Base-by-base conservation (phyloP, 2,888 invertebrate species). In the Drosophila anceps region DNA sequence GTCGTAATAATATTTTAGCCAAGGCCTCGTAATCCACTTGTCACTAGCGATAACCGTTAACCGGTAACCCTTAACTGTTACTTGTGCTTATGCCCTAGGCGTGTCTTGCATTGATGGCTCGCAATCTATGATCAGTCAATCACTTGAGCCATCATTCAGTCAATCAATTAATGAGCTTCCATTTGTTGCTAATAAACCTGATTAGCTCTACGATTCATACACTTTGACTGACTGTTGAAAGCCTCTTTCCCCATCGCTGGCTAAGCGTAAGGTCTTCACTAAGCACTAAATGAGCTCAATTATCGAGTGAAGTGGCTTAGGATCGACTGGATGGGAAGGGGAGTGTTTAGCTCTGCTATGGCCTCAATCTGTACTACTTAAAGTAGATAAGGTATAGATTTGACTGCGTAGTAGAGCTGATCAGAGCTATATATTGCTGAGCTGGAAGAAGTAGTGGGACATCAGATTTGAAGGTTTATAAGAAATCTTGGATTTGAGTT, bases 21-120 rank as follows among this genome's bases (percentile, higher is more conserved):
- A 27, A 27, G 59, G 44, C 55, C 50, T n/a, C 44, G 41, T 57
- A 70, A 75, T 65, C 29, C 77, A 76, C 41, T 51, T 67, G 37
- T 9, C 64, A 31, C 53, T 31, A 29, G 39, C 50, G 10, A 9
- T n/a, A 51, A 20, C 8, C 33, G 39, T 29, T 50, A 46, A 46
- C n/a, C 46, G 46, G 1, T 46, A 43, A 20, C 20, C 20, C 20
- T 20, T 43, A 27, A 27, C 27, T 15, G 1, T 46, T 46, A 31
- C 46, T 39, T 37, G 12, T 8, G 13, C 7, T 7, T 20, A 33
- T 18, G 18, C 37, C 18, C 58, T 12, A 9, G 4, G 9, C 9
- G 24, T 51, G 12, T 5, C 31, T 9, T 1, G 20, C 1, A 33
- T 33, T 33, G 33, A n/a, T 24, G 20, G 13, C 43, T 3, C 10